Conservation (phyloP, 2,797 vertebrate genomes). For the Sebastes minor region DNA sequence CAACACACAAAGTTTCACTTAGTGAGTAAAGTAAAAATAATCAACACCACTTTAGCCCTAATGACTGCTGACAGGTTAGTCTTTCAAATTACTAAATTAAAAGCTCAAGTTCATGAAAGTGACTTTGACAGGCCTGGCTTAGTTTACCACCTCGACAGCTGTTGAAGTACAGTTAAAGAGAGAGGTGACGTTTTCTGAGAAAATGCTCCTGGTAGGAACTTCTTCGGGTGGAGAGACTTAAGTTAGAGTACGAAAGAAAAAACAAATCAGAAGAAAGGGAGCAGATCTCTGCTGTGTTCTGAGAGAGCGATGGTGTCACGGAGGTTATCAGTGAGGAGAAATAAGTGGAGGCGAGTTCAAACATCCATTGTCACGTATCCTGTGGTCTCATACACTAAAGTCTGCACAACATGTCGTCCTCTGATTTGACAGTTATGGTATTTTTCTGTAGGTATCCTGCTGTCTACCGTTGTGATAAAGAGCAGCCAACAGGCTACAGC, state of each 20-base stretch:
- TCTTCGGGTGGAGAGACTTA: neutral
- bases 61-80: conserved; percentile 9
- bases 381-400: neutral
- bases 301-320: conserved; percentile 2
- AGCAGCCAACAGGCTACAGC: neutral
- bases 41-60: conserved; percentile 1
- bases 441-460: neutral
- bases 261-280: neutral
- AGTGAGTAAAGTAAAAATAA: neutral
- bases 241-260: neutral
- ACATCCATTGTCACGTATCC: neutral
- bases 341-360: conserved; percentile 15
- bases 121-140: conserved; percentile 25
- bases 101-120: conserved; percentile 1
- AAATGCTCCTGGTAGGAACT: neutral
- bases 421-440: neutral
- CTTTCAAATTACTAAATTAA: conserved; percentile 3
- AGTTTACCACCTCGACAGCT: conserved; percentile 18
- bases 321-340: conserved; percentile 34
- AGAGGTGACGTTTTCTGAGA: neutral
- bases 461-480: neutral
- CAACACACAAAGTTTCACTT: neutral
- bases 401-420: neutral
- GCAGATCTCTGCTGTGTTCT: conserved; percentile 10
- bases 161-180: conserved; percentile 2